Evolutionary conservation across 2,113 vertebrate genomes (phyloP), one percentile per base, ranked within the genome.

Genomic region (Rhineura floridana): DNA sequence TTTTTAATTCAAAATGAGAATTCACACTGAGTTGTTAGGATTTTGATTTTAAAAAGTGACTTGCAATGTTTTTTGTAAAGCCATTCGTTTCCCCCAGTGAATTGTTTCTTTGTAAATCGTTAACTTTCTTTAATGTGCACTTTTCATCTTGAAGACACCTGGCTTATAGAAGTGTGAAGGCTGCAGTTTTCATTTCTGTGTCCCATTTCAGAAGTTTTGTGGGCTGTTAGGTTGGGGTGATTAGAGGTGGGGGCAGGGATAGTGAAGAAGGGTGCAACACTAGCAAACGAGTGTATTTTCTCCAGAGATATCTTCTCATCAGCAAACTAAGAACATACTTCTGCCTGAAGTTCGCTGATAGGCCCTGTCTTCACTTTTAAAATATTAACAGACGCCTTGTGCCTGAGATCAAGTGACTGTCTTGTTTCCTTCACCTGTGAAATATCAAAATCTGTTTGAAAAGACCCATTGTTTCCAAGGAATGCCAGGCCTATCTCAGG

Each of bases 341-440:
- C 92, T 88, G 89, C 95, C 93, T 92, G 89, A n/a, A 87, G 91
- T 93, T 94, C 92, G 90, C 90, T 42, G 93, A 92, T 84, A 87
- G 93, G 85, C 94, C 92, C 93, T 95, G 91, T 93, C 96, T 90
- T 95, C 93, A 85, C 93, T 94, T 95, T 96, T 95, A 93, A 96
- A 96, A 95, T 90, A 93, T 95, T 93, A 94, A 94, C 94, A 95
- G 93, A 87, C 92, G 96, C 86, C 95, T 94, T 92, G 91, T 93
- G 94, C 94, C 87, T 94, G 84, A 96, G 96, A 98, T 98, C 96
- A 89, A 97, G 97, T 98, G 96, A 97, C 97, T 94, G 94, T 96
- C 94, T 97, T 96, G 97, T 97, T 98, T 97, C 96, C 97, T 97
- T 98, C 98, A 99, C 98, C 98, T 99, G 98, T 97, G 97, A 98